A percentile compares a stretch with the other conserved stretches of the same genome.
phyloP scores from a whole-genome alignment of 37 sponge, comb jelly and placozoan species.

The Halichondria panicea region DNA sequence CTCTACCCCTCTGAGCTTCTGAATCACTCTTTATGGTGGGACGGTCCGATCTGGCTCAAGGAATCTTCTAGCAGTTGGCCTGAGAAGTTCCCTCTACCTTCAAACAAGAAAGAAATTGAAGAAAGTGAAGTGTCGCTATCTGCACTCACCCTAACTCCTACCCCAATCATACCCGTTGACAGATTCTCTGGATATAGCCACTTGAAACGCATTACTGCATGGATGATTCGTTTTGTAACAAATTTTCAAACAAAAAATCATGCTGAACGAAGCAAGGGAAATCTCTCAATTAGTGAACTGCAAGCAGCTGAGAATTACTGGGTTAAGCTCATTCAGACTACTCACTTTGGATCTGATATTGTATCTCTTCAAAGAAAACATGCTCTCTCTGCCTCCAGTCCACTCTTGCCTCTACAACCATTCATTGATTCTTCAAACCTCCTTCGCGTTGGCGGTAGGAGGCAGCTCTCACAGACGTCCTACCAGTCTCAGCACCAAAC shows the following conservation, averaged over 20 bases:
- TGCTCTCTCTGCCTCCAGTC: neutral
- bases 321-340: slow-evolving; percentile 8
- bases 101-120: neutral
- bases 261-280: neutral
- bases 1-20: slow-evolving; percentile 16
- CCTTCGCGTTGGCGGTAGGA: slow-evolving; percentile 10
- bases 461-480: neutral
- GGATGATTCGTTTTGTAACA: slow-evolving; percentile 15
- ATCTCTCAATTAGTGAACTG: neutral
- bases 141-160: neutral
- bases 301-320: slow-evolving; percentile 14
- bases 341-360: slow-evolving; percentile 6
- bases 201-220: slow-evolving; percentile 15
- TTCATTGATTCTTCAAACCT: slow-evolving; percentile 1
- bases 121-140: neutral
- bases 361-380: neutral
- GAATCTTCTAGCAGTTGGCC: slow-evolving; percentile 29
- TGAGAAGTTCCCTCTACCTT: neutral
- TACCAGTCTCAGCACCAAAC: neutral
- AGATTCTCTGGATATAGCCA: slow-evolving; percentile 16
- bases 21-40: slow-evolving; percentile 17
- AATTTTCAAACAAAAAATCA: slow-evolving; percentile 1
- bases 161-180: slow-evolving; percentile 14
- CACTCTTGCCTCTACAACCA: neutral
- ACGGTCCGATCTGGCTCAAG: slow-evolving; percentile 11